These are phyloP conservation scores for Goniozus legneri DNA, from an alignment of 1,140 invertebrate genomes.

Conservation along the genomic window DNA sequence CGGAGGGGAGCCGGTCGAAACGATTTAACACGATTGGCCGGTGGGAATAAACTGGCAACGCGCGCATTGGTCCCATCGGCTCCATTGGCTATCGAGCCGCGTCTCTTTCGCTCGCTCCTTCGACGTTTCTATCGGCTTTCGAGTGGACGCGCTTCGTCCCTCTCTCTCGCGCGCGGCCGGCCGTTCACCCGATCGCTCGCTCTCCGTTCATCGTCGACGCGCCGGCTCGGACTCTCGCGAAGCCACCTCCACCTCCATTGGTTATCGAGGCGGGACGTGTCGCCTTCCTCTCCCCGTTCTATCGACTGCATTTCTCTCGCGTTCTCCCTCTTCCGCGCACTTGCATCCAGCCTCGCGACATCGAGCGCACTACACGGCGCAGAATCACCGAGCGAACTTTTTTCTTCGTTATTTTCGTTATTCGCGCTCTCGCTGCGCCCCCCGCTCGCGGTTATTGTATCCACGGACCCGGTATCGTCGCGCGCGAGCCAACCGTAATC, in stretches of 20 bases:
- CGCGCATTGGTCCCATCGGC: conserved; percentile 51
- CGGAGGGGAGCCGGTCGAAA: conserved; percentile 33
- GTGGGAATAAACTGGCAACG: conserved; percentile 50
- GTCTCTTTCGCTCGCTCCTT: conserved; percentile 18
- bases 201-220: neutral
- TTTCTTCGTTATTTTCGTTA: neutral
- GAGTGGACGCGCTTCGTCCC: conserved; percentile 13
- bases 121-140: conserved; percentile 21
- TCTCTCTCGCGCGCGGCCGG: conserved; percentile 15
- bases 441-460: neutral
- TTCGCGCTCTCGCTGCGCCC: neutral
- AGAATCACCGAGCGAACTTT: neutral
- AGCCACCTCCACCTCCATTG: neutral
- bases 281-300: neutral
- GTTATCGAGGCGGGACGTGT: neutral
- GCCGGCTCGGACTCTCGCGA: neutral
- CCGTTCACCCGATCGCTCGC: conserved; percentile 7
- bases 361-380: conserved; percentile 13
- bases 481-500: conserved; percentile 1
- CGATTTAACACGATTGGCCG: conserved; percentile 55
- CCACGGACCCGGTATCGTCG: neutral
- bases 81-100: conserved; percentile 43
- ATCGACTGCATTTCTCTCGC: neutral
- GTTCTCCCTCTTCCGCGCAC: neutral
- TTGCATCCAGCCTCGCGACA: conserved; percentile 5